Base-by-base conservation (phyloP, 1,140 invertebrate genomes). In the Oryzaephilus surinamensis region DNA sequence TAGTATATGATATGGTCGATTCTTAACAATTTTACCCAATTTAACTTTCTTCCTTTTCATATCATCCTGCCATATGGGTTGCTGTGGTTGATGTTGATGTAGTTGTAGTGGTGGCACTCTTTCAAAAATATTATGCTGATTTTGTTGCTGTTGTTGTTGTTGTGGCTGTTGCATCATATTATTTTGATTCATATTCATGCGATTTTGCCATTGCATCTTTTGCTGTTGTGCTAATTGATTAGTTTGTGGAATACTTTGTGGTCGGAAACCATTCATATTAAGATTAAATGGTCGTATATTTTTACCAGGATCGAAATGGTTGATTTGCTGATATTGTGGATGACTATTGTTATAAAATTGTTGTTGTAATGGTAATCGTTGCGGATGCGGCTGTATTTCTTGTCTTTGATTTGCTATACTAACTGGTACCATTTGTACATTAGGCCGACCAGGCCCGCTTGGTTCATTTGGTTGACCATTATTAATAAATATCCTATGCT, bases 41-140 rank as follows among this genome's bases (percentile, higher is more conserved):
- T 78, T 77, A 0, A 65, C 56, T 55, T 79, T 79, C 51, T 79
- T 80, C 41, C 73, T 71, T 27, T 68, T 71, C 0, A 71, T 59
- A 45, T 81, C 76, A 17, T 78, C 70, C 16, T 72, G 57, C 74
- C 74, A 76, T n/a, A 71, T 62, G 42, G 72, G 56, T 44, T 71
- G 58, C 28, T 66, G 65, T 55, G 77, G 67, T 52, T 69, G 68
- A 52, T 80, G 77, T 46, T 80, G 79, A 50, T 81, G 78, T 29
- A 83, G 56, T n/a, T n/a, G n/a, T n/a, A 24, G 11, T 0, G 80
- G 79, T 12, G 79, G 79, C 3, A 83, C 79, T 35, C 80, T 70
- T 39, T 81, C 74, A 47, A 75, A 78, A 52, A 67, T 35, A 19
- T 50, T 53, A 4, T 46, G 50, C 14, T 53, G 50, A 8, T 51